These are phyloP conservation scores for Cuniculus paca DNA, from an alignment of 2,797 vertebrate species.

Conservation along the genomic window DNA sequence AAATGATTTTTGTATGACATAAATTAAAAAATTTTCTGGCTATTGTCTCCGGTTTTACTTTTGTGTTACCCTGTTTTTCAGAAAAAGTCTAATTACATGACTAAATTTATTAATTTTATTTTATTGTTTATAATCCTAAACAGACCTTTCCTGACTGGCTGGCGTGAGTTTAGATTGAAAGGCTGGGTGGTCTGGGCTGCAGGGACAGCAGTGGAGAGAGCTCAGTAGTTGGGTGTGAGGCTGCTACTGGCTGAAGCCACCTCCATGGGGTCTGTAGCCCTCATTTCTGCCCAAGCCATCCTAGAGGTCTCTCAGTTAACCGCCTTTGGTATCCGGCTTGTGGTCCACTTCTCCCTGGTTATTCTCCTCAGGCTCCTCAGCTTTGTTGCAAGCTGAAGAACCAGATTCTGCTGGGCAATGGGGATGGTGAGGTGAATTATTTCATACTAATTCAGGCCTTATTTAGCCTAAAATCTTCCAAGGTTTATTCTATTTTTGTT, in stretches of 20 bases:
- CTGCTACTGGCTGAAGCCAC: not conserved
- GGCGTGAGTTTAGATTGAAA: not conserved
- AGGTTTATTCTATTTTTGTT: constrained; percentile 15
- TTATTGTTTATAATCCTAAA: not conserved
- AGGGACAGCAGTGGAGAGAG: not conserved
- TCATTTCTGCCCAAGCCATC: not conserved
- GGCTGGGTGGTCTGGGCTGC: not conserved
- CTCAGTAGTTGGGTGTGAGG: not conserved
- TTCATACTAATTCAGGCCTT: not conserved
- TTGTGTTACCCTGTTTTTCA: not conserved
- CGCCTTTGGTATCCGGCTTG: not conserved
- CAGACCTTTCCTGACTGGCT: not conserved
- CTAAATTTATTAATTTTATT: not conserved
- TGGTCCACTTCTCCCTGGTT: not conserved
- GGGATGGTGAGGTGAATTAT: not conserved
- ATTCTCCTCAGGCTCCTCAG: not conserved
- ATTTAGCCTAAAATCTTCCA: not conserved
- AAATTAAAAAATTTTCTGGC: not conserved
- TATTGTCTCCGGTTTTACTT: constrained; percentile 6
- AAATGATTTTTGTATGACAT: not conserved
- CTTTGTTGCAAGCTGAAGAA: not conserved
- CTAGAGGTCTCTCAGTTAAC: not conserved
- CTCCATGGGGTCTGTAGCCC: fast-evolving
- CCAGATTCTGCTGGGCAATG: not conserved
- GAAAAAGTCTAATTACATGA: not conserved